phyloP scores from a whole-genome alignment of 2,888 invertebrate species.

The Eupsilia transversa region DNA sequence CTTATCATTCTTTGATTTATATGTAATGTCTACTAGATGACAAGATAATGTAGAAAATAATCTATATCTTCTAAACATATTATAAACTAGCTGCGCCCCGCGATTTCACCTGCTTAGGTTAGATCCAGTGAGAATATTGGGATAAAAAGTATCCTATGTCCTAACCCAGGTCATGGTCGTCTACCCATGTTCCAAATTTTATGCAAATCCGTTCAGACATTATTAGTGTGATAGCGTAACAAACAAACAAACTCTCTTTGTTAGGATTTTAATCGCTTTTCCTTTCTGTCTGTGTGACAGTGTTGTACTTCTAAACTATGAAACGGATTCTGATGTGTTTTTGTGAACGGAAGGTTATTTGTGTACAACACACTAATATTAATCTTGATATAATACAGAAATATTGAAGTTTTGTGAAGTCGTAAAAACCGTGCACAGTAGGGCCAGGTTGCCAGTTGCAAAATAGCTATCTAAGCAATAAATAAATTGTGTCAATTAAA shows the following conservation, averaged over 20 bases:
- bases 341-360: no score
- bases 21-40: background rate
- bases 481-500: conserved; percentile 2
- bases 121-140: no score
- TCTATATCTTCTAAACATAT: background rate
- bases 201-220: no score
- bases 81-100: no score
- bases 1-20: background rate
- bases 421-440: background rate
- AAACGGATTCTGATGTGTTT: background rate
- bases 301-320: background rate
- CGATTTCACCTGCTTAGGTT: no score
- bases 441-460: background rate
- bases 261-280: background rate
- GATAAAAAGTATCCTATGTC: no score
- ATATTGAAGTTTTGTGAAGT: background rate
- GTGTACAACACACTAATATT: no score
- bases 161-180: no score
- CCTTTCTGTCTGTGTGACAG: background rate
- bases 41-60: background rate
- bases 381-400: background rate
- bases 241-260: no score
- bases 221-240: no score
- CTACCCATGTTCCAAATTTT: no score
- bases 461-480: background rate